phyloP scores from a whole-genome alignment of 2,888 invertebrate genomes.

The Desoria tigrina region DNA sequence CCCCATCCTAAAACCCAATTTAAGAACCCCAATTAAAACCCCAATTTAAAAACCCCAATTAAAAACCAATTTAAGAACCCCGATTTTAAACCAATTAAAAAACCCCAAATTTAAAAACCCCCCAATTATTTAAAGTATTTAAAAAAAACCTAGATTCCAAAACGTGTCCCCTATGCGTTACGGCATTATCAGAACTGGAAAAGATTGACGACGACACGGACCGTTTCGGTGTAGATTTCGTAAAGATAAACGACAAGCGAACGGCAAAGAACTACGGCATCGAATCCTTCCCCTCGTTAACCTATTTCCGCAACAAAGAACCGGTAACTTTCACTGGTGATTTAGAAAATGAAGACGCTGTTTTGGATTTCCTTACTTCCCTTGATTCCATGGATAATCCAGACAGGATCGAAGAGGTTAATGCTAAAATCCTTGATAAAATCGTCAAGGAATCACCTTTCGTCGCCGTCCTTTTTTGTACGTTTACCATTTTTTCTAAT shows the following conservation, averaged over 20 bases:
- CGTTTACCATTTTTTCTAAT: constrained; percentile 22
- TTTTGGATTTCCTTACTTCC: constrained; percentile 88
- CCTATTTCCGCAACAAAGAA: constrained; percentile 94
- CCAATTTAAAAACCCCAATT: no score
- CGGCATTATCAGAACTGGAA: constrained; percentile 84
- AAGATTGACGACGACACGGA: constrained; percentile 94
- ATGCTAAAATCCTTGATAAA: constrained; percentile 82
- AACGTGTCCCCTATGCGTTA: constrained; percentile 84
- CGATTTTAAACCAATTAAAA: no score
- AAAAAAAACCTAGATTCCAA: constrained; percentile 94
- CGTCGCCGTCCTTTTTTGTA: constrained; percentile 51
- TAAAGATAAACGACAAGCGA: constrained; percentile 94
- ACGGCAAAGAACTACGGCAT: constrained; percentile 95
- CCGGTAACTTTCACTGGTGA: constrained; percentile 93
- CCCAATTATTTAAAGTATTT: no score
- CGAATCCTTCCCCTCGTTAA: constrained; percentile 91
- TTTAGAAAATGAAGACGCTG: constrained; percentile 65
- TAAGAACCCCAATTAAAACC: no score
- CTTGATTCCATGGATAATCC: constrained; percentile 93
- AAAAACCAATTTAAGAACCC: no score
- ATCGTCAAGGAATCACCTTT: constrained; percentile 65
- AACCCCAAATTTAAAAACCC: no score
- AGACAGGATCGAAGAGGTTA: constrained; percentile 93
- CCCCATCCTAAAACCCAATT: no score
- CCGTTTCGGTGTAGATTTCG: constrained; percentile 90